Conservation (phyloP, 2,797 vertebrate genomes). For the Poeciliopsis presidionis region DNA sequence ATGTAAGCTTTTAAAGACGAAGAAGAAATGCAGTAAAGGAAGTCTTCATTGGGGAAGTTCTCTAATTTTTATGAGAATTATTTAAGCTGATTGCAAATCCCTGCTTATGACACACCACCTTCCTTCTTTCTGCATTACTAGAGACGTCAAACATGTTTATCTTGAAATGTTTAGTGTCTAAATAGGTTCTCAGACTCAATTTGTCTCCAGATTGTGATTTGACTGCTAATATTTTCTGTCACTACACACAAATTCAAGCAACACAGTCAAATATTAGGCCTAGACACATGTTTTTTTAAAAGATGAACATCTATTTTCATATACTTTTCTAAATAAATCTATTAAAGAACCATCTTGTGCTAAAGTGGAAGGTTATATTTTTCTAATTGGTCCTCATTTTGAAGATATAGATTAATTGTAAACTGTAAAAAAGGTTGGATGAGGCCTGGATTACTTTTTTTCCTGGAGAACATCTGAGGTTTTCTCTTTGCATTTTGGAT, state of each 20-base stretch:
- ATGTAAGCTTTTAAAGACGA: slow-evolving; percentile 46
- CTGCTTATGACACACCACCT: slow-evolving; percentile 36
- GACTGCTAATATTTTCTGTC: slow-evolving; percentile 38
- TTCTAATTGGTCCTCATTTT: slow-evolving; percentile 62
- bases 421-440: slow-evolving; percentile 26
- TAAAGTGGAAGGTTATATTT: slow-evolving; percentile 11
- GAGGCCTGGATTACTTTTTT: slow-evolving; percentile 6
- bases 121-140: slow-evolving; percentile 35
- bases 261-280: neutral
- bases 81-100: slow-evolving; percentile 47
- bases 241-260: slow-evolving; percentile 9
- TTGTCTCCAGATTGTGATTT: slow-evolving; percentile 24
- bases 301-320: neutral
- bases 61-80: slow-evolving; percentile 21
- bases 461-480: slow-evolving; percentile 9
- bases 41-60: slow-evolving; percentile 53
- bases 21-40: neutral
- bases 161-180: slow-evolving; percentile 44
- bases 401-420: slow-evolving; percentile 46
- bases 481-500: slow-evolving; percentile 4
- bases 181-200: slow-evolving; percentile 43
- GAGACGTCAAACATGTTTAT: slow-evolving; percentile 59
- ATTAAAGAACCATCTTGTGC: neutral
- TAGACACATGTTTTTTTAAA: neutral
- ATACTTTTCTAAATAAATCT: neutral